Evolutionary conservation across 2,888 invertebrate genomes (phyloP).

Genomic region (Phrixothrix hirtus): DNA sequence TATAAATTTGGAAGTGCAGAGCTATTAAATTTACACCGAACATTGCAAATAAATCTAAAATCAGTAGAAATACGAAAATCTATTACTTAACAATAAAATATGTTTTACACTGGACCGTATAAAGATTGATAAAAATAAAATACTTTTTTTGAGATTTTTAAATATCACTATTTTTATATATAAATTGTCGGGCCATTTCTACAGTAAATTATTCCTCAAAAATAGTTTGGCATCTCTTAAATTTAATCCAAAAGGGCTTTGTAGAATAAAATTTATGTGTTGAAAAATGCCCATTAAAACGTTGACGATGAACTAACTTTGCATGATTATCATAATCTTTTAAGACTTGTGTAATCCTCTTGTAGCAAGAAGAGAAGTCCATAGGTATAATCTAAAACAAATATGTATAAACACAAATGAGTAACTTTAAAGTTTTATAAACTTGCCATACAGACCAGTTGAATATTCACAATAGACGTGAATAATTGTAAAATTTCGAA

Average conservation of each 20-base stretch:
- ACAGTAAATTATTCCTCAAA: conserved; percentile 33
- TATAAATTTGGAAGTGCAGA: too few relatives aligned
- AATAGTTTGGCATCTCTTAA: conserved; percentile 36
- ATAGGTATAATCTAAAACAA: conserved; percentile 66
- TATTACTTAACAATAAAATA: too few relatives aligned
- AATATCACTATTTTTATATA: conserved; percentile 1
- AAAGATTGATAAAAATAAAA: neutral
- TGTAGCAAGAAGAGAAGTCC: conserved; percentile 65
- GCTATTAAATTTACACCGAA: too few relatives aligned
- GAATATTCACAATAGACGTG: conserved; percentile 72
- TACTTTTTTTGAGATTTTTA: conserved; percentile 3
- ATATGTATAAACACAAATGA: conserved; percentile 22
- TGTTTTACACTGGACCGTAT: too few relatives aligned
- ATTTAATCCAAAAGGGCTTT: conserved; percentile 37
- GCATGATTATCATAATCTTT: conserved; percentile 73
- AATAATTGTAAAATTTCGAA: conserved; percentile 65
- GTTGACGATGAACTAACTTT: conserved; percentile 70
- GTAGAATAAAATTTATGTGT: conserved; percentile 65
- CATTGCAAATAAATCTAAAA: too few relatives aligned
- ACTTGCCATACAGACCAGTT: conserved; percentile 71
- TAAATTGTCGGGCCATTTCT: too few relatives aligned
- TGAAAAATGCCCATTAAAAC: conserved; percentile 77
- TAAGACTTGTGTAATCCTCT: conserved; percentile 66
- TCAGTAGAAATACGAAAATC: too few relatives aligned
- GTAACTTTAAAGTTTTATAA: conserved; percentile 20